phyloP scores from a whole-genome alignment of 2,797 vertebrate genomes.

The Triplophysa yarkandensis region DNA sequence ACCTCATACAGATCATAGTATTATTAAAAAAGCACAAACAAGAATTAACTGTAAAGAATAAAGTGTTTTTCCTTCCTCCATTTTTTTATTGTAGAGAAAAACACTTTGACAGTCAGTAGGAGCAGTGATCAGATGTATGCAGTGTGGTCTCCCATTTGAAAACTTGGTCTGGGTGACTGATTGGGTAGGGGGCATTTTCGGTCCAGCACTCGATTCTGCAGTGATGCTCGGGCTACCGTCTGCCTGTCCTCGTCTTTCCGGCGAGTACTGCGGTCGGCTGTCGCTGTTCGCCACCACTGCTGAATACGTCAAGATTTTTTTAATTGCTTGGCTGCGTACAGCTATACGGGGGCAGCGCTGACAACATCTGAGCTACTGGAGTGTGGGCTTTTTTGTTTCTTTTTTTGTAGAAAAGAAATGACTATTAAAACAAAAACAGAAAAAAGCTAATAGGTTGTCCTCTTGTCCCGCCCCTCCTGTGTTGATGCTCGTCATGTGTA shows the following conservation, averaged over 20 bases:
- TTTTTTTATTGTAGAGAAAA: constrained; percentile 77
- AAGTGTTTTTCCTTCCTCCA: constrained; percentile 81
- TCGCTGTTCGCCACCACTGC: constrained; percentile 30
- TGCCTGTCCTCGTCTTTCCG: constrained; percentile 33
- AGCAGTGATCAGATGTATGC: constrained; percentile 56
- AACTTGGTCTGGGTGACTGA: constrained; percentile 41
- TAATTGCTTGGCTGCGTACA: constrained; percentile 45
- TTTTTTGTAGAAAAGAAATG: constrained; percentile 58
- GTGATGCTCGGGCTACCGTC: constrained; percentile 38
- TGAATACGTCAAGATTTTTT: constrained; percentile 34
- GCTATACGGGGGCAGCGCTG: constrained; percentile 49
- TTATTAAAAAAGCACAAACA: constrained; percentile 98
- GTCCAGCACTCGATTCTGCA: constrained; percentile 46
- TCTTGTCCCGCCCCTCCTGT: constrained; percentile 61
- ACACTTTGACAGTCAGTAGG: constrained; percentile 59
- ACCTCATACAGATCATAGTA: constrained; percentile 99
- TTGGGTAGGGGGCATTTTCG: constrained; percentile 21
- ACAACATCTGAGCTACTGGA: constrained; percentile 49
- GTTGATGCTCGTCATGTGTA: constrained; percentile 98
- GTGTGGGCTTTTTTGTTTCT: constrained; percentile 39
- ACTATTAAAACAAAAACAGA: constrained; percentile 57
- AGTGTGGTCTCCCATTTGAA: constrained; percentile 52
- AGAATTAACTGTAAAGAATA: constrained; percentile 87
- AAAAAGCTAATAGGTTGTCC: constrained; percentile 60
- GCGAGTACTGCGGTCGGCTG: constrained; percentile 15